phyloP scores from a whole-genome alignment of 2,888 invertebrate genomes.

The Melinopterus prodromus region DNA sequence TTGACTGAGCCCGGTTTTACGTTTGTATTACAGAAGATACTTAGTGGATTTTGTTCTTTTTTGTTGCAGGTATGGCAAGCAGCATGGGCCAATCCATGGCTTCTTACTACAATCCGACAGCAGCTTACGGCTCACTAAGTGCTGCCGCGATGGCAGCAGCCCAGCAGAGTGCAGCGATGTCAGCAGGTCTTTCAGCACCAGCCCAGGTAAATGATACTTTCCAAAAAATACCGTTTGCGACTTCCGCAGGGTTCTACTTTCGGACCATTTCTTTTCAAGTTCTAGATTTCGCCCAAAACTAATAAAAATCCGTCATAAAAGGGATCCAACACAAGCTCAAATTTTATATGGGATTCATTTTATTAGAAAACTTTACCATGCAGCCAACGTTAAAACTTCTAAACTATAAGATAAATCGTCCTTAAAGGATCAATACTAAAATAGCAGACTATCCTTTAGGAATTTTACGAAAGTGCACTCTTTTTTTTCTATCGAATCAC shows the following conservation, averaged over 20 bases:
- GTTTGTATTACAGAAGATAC: background rate
- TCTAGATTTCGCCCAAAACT: no score
- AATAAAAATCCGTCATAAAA: no score
- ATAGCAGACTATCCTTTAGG: no score
- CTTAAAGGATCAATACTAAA: no score
- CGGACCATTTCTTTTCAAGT: no score
- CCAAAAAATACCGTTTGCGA: no score
- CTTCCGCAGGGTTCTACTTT: no score
- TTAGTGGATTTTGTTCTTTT: conserved; percentile 24
- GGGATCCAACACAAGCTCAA: no score
- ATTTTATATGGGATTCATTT: no score
- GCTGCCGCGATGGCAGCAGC: conserved; percentile 78
- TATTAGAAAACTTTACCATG: no score
- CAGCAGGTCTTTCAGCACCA: conserved; percentile 74
- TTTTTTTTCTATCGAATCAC: conserved; percentile 21
- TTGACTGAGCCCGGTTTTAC: background rate
- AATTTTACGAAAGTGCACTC: background rate
- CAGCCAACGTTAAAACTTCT: no score
- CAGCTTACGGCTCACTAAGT: conserved; percentile 76
- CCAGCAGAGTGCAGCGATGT: conserved; percentile 76
- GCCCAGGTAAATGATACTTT: conserved; percentile 65
- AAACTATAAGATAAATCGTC: no score
- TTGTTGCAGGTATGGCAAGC: conserved; percentile 70
- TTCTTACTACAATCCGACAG: conserved; percentile 72
- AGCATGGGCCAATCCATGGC: conserved; percentile 77